These are phyloP conservation scores for Microcebus griseorufus DNA, from an alignment of 2,113 vertebrate species.

Conservation along the genomic window DNA sequence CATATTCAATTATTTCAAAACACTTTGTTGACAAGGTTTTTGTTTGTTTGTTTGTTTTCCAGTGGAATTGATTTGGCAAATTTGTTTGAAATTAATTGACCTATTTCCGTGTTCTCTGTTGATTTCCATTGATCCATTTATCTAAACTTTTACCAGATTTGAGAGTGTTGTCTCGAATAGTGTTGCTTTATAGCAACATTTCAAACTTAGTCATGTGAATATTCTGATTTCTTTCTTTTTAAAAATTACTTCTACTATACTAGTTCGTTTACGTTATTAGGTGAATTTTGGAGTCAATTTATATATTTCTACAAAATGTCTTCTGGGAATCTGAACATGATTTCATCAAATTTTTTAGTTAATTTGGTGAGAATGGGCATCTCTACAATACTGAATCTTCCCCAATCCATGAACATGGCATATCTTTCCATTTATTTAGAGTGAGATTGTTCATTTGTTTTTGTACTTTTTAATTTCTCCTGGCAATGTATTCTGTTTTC, in stretches of 20 bases:
- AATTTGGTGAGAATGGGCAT: background rate
- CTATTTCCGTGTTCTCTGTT: background rate
- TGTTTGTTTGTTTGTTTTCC: too few species aligned
- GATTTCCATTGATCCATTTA: background rate
- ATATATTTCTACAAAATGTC: background rate
- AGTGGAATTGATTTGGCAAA: background rate
- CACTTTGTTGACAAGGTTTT: background rate
- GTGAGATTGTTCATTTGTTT: background rate
- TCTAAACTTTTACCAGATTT: background rate
- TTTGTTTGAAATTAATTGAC: background rate
- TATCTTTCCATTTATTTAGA: too few species aligned
- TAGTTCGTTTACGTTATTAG: too few species aligned
- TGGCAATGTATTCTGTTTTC: background rate
- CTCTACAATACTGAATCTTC: background rate
- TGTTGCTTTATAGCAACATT: background rate
- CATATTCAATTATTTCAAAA: background rate
- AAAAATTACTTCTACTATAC: background rate
- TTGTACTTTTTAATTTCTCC: background rate
- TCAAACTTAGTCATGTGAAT: background rate
- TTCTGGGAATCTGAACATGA: background rate
- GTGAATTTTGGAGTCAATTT: background rate
- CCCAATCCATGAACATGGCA: too few species aligned
- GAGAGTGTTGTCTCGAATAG: background rate
- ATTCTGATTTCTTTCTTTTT: background rate
- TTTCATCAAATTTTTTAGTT: background rate